Evolutionary conservation across 2,797 vertebrate genomes (phyloP), one percentile per base, ranked within the genome.

Genomic region (Diplodus sargus): DNA sequence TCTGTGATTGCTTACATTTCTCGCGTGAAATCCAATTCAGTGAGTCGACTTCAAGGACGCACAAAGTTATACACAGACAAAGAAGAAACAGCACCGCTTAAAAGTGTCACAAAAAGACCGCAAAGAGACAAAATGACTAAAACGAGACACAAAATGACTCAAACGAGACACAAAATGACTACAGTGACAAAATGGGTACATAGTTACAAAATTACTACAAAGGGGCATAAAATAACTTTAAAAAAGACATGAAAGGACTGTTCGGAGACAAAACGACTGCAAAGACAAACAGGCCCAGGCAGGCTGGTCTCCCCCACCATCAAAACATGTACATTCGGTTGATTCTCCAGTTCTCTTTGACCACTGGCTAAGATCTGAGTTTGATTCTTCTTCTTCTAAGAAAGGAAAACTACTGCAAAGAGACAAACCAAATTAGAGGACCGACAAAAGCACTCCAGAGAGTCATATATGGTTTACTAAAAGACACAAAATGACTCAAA

Each of bases 1-100:
- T 70, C 45, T 51, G 39, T 28, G 61, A 52, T 53, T 63, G 52
- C 28, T 43, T 52, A 53, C 18, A 56, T 42, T 56, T 61, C 23
- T n/a, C 22, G 6, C 59, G 49, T 12, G 18, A 79, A 68, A 58
- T 53, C 4, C 11, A 51, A 51, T 61, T 28, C 20, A 34, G 18
- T 0, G 0, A 39, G 39, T 39, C 10, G 39, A 45, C 15, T 12
- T 6, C 39, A 80, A 52, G 52, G n/a, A 20, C 39, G 56, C 22
- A 14, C 51, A 52, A 78, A 70, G 1, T 2, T 47, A 17, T 11
- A 3, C 18, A 45, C 9, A 22, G n/a, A 22, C 49, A n/a, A 3
- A 51, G 9, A 11, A 18, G 2, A 28, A 17, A 43, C 34, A 34
- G 7, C 2, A 34, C 39, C 10, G 39, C 39, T 39, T 10, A 39